These are phyloP conservation scores for Furcula furcula DNA, from an alignment of 2,888 invertebrate species.

Conservation along the genomic window DNA sequence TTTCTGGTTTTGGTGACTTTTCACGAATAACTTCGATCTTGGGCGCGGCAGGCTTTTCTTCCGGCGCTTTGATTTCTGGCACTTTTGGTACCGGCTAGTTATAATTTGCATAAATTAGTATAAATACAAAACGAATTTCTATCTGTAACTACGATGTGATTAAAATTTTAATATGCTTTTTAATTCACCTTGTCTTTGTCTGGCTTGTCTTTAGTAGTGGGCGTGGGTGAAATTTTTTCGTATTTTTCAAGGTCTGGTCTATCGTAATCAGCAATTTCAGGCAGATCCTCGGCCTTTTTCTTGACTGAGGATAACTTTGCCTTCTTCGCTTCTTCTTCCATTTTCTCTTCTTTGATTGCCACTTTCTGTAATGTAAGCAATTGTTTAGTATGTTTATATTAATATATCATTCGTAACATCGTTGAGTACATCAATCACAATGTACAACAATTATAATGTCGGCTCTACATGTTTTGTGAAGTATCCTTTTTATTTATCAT, in stretches of 20 bases:
- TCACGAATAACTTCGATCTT: conserved; percentile 94
- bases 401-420: too few relatives aligned
- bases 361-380: conserved; percentile 63
- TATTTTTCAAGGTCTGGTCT: conserved; percentile 87
- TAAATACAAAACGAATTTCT: too few relatives aligned
- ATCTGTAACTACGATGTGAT: too few relatives aligned
- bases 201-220: conserved; percentile 73
- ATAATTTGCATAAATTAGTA: conserved; percentile 5
- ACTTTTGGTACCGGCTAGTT: conserved; percentile 65
- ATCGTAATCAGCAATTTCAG: conserved; percentile 88
- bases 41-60: conserved; percentile 83
- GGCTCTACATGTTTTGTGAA: too few relatives aligned
- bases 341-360: conserved; percentile 68
- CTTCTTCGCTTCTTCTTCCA: conserved; percentile 73
- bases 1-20: conserved; percentile 85
- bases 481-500: too few relatives aligned
- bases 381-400: conserved; percentile 13
- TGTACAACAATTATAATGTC: too few relatives aligned
- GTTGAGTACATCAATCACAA: too few relatives aligned
- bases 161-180: background rate
- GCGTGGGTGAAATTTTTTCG: conserved; percentile 80
- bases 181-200: conserved; percentile 55
- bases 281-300: conserved; percentile 82
- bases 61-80: conserved; percentile 87
- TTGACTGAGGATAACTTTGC: conserved; percentile 70